Base-by-base conservation (phyloP, 2,888 invertebrate species). In the Scaptomyza cyrtandrae region DNA sequence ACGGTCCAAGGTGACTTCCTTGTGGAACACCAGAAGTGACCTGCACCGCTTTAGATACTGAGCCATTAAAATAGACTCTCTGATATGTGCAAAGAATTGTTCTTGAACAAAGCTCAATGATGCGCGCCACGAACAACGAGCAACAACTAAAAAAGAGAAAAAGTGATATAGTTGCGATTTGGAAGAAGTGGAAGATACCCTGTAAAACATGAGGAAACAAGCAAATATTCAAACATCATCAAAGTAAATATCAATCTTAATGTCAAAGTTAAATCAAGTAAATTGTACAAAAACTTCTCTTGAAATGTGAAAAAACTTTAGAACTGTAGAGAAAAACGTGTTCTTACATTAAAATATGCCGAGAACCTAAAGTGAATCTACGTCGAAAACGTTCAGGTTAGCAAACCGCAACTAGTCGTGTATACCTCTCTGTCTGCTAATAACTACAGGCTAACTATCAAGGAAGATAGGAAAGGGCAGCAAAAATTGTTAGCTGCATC, bases 91-190 rank as follows among this genome's bases (percentile, higher is more conserved):
- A 48, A 71, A 53, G 87, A 85, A 82, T 85, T 85, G 87, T 82
- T 87, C 82, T 87, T 82, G 85, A 73, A 78, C 73, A 67, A 62
- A 71, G 78, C 71, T 61, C 87, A 85, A 78, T 86, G 87, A 70
- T 65, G 72, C 71, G 63, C 69, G 48, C 62, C 16, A 35, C 62
- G 71, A 63, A 68, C 77, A 58, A 76, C 56, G 55, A 66, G 60
- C 54, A 62, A 65, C 37, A 54, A 44, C 64, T 66, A 39, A 66
- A 66, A 75, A 24, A 24, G 3, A 24, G 24, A 4, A 24, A 24
- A 62, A 63, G 9, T 50, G 44, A 50, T n/a, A 0, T 13, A 54
- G 44, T 45, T 4, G 6, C 1, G 5, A 35, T 1, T 6, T 31
- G 7, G 1, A 1, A 5, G 11, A 11, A n/a, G 6, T 4, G 4